Base-by-base conservation (phyloP, 2,113 vertebrate genomes). In the Megalops atlanticus region DNA sequence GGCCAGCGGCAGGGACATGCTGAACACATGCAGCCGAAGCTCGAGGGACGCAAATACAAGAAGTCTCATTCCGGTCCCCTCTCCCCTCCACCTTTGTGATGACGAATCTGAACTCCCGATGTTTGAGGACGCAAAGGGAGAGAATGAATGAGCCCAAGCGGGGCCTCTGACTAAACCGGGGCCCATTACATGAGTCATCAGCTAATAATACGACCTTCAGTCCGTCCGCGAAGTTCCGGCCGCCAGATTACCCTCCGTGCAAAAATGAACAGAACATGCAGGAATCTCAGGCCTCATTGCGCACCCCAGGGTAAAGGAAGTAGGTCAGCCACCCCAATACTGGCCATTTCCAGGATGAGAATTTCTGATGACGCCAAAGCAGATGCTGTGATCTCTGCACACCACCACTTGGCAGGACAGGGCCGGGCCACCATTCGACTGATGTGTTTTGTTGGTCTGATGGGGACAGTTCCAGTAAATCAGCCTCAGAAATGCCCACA, bases 161-260 rank as follows among this genome's bases (percentile, higher is more conserved):
- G 39, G 41, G 33, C 15, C 52, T 41, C 54, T 43, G 38, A 41
- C n/a, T 78, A 11, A 16, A 77, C 15, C 33, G 12, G 35, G 45
- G 52, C n/a, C n/a, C n/a, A n/a, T n/a, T n/a, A n/a, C 76, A 45
- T 64, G 76, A 77, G 31, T 77, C 76, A 77, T 58, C n/a, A n/a
- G n/a, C n/a, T n/a, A n/a, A n/a, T n/a, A n/a, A n/a, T n/a, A n/a
- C n/a, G n/a, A n/a, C n/a, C n/a, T n/a, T n/a, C n/a, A n/a, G n/a
- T n/a, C n/a, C n/a, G n/a, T n/a, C n/a, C n/a, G n/a, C n/a, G n/a
- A n/a, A n/a, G n/a, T n/a, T n/a, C n/a, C n/a, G n/a, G n/a, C n/a
- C n/a, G n/a, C n/a, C n/a, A n/a, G n/a, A n/a, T n/a, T n/a, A n/a
- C n/a, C n/a, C n/a, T n/a, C n/a, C n/a, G n/a, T n/a, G n/a, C n/a